Conservation (phyloP, 2,113 vertebrate genomes). For the Melanocharis versteri region DNA sequence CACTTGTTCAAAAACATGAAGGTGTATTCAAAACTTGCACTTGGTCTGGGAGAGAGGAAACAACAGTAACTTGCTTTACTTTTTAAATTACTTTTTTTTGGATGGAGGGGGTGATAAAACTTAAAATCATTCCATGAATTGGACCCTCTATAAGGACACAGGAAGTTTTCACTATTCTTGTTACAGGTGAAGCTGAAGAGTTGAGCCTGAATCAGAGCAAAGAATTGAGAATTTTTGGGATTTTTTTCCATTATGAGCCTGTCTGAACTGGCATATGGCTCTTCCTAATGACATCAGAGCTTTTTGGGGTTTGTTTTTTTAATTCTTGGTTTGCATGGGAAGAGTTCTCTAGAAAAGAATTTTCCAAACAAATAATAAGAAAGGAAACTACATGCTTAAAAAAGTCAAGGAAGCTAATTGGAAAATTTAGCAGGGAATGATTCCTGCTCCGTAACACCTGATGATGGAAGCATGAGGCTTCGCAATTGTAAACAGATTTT, state of each 20-base stretch:
- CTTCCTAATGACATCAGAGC: neutral
- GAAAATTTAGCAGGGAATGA: neutral
- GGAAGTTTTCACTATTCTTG: neutral
- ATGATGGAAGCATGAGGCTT: slow-evolving; percentile 42
- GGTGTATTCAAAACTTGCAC: neutral
- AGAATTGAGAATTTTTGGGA: neutral
- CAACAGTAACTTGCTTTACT: neutral
- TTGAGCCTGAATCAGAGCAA: neutral
- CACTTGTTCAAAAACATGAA: neutral
- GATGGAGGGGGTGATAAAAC: neutral
- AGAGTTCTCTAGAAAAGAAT: neutral
- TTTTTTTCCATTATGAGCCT: neutral
- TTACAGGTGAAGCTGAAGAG: neutral
- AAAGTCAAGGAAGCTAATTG: neutral
- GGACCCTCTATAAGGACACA: neutral
- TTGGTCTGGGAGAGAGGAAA: neutral
- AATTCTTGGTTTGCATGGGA: slow-evolving; percentile 15
- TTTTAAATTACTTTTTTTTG: neutral
- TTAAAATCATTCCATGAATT: neutral
- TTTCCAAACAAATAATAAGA: neutral
- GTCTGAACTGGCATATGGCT: neutral
- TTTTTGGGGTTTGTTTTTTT: neutral
- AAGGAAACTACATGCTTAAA: neutral
- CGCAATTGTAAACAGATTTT: slow-evolving; percentile 48
- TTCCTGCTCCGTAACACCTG: slow-evolving; percentile 29